A percentile compares a stretch with the other conserved stretches of the same genome.
These are phyloP conservation scores for Podabrus alpinus DNA, from an alignment of 2,888 invertebrate genomes.

Conservation along the genomic window DNA sequence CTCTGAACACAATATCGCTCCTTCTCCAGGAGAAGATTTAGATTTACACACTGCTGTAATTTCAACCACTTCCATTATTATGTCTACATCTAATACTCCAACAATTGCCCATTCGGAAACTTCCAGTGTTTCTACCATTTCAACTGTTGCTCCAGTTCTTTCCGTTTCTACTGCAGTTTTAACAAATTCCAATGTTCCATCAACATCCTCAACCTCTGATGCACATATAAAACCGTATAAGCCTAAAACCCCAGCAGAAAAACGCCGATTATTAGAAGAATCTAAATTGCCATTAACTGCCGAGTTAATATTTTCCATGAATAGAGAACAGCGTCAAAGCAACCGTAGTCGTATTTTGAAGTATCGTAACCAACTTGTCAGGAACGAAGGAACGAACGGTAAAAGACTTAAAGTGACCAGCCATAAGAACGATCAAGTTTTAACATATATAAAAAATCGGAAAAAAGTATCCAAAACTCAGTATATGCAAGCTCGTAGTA, in stretches of 20 bases:
- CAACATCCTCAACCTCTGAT: slow-evolving; percentile 3
- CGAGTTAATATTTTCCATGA: not conserved
- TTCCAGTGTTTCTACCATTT: not conserved
- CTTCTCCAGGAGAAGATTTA: too few species aligned
- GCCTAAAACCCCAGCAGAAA: slow-evolving; percentile 61
- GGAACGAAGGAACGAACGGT: slow-evolving; percentile 15
- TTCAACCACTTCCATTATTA: not conserved
- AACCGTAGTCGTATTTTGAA: not conserved
- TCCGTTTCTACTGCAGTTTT: not conserved
- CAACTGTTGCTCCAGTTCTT: not conserved
- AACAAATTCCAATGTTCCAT: slow-evolving; percentile 6
- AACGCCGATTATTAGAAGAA: slow-evolving; percentile 51
- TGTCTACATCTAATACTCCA: not conserved
- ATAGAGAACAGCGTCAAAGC: not conserved
- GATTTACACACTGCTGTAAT: not conserved
- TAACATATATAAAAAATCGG: slow-evolving; percentile 21
- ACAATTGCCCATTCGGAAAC: not conserved
- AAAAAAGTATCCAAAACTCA: not conserved
- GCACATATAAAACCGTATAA: slow-evolving; percentile 43
- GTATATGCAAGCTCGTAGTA: not conserved
- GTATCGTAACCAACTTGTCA: not conserved
- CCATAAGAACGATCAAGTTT: slow-evolving; percentile 13
- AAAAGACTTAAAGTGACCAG: slow-evolving; percentile 27
- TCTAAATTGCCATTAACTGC: not conserved
- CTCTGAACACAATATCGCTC: not conserved